Conservation (phyloP, 2,113 vertebrate genomes). For the Dolichallabes microphthalmus region DNA sequence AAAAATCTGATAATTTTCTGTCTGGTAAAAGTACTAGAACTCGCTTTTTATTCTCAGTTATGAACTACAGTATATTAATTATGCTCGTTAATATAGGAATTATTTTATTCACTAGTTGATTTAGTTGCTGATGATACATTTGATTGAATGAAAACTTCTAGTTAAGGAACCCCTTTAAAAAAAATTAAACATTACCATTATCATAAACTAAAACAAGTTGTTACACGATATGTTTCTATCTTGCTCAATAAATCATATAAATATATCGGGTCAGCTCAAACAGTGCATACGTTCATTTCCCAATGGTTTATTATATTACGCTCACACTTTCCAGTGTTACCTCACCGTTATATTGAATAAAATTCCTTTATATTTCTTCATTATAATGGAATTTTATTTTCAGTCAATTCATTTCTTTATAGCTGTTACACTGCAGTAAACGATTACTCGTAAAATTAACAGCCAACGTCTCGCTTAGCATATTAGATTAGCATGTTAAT, state of each 20-base stretch:
- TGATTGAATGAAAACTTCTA: too few relatives aligned
- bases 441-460: background rate
- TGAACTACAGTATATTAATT: background rate
- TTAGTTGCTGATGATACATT: background rate
- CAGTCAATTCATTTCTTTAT: too few relatives aligned
- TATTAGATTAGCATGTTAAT: background rate
- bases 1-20: background rate
- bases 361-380: too few relatives aligned
- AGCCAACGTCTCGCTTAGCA: background rate
- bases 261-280: background rate
- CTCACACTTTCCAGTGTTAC: background rate
- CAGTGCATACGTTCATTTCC: background rate
- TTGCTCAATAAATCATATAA: background rate
- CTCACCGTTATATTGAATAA: background rate
- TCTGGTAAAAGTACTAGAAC: background rate
- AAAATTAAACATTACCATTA: background rate
- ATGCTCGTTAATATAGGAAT: background rate
- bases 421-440: too few relatives aligned
- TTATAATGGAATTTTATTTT: too few relatives aligned
- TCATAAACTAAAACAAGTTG: background rate
- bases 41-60: background rate
- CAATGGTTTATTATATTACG: background rate
- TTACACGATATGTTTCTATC: background rate
- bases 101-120: background rate
- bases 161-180: background rate